Base-by-base conservation (phyloP, 2,888 invertebrate species). In the Campopleginae sp. region DNA sequence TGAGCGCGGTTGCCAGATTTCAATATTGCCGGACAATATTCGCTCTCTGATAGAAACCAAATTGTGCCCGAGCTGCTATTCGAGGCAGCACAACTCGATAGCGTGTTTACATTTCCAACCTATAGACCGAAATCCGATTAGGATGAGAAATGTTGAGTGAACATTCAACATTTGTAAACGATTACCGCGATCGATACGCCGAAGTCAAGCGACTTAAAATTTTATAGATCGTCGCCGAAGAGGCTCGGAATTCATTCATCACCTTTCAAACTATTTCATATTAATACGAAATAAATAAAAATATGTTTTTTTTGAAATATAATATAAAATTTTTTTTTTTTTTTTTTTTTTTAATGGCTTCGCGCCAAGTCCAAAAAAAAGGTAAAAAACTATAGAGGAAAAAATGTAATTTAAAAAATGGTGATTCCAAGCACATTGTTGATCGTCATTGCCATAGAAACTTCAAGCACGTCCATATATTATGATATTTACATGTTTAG, bases 101-200 rank as follows among this genome's bases (percentile, higher is more conserved):
- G 51, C 3, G 70, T 23, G 33, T 79, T 79, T 61, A 48, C 79
- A 61, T 38, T 76, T 14, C 33, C 46, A 33, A 61, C 33, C 79
- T 79, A 46, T 14, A 17, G 48, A 23, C 14, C 14, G 23, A 65
- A 17, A 79, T 63, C 71, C 58, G 31, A 70, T 61, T 58, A 79
- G 44, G 23, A 72, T 27, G 63, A 27, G 63, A 42, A 48, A 54
- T 19, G 23, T 31, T 17, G 76, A 46, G 63, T 31, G 61, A 12
- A 63, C 33, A 65, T 65, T 65, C 19, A 65, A 65, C 48, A 33
- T 14, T 5, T n/a, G n/a, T 44, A 19, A 10, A n/a, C 17, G n/a
- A n/a, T 71, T 2, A 58, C 27, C 27, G n/a, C 7, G 46, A 48
- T 42, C 42, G 46, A 68, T 46, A 1, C 38, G 38, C 8, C 33